Percentiles rank a stretch among this genome's conserved stretches.
phyloP scores from a whole-genome alignment of 2,113 vertebrate genomes.

The Fregetta grallaria region DNA sequence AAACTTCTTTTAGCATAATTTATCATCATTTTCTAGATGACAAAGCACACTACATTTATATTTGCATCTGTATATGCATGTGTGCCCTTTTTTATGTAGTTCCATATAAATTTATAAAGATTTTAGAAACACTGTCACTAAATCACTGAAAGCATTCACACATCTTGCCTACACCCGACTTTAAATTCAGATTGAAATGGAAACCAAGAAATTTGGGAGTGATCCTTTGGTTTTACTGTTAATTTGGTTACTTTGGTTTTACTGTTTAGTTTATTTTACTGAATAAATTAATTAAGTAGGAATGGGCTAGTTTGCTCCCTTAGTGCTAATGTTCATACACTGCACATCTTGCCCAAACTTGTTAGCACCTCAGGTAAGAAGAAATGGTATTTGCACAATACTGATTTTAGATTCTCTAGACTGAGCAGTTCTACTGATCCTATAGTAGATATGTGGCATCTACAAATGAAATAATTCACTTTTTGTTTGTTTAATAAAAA shows the following conservation, averaged over 20 bases:
- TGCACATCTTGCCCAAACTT: neutral
- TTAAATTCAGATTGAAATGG: neutral
- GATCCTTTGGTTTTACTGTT: neutral
- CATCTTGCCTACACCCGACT: neutral
- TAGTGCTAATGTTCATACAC: rapidly evolving
- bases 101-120: neutral
- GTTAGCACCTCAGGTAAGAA: neutral
- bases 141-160: neutral
- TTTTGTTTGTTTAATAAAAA: neutral
- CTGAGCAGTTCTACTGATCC: neutral
- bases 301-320: neutral
- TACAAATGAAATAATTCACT: neutral
- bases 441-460: neutral
- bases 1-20: neutral
- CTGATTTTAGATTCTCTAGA: neutral
- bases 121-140: neutral
- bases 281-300: neutral
- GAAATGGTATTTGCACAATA: neutral
- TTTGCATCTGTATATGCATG: neutral
- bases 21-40: neutral
- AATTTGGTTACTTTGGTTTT: neutral
- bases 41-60: neutral
- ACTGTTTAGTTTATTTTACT: neutral
- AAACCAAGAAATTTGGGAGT: neutral
- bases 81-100: neutral